Base-by-base conservation (phyloP, 2,113 vertebrate genomes). In the Tupaia tana region DNA sequence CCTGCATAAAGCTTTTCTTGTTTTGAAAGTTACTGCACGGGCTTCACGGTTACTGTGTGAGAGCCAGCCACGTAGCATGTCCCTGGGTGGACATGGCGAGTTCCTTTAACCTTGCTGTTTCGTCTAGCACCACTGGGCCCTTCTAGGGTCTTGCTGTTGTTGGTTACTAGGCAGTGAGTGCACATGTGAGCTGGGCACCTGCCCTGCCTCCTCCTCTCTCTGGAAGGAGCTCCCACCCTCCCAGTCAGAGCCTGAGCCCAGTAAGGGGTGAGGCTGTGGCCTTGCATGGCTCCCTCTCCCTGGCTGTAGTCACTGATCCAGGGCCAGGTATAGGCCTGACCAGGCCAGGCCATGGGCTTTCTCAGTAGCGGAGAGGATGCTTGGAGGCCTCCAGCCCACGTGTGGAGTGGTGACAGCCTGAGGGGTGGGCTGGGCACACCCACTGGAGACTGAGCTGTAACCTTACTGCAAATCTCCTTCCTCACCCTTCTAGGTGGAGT, bases 41-140 rank as follows among this genome's bases (percentile, higher is more conserved):
- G 66, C 84, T 87, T 92, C 77, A 43, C 67, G 56, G 54, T 81
- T 75, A 71, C 66, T 73, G 52, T 70, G 91, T 91, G 54, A 61
- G 77, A 93, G 91, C 85, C 24, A 80, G 75, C 88, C 74, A 31
- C 29, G 43, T 66, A 54, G 59, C 79, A n/a, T 52, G 67, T 69
- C 66, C 9, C 54, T 67, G 27, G 67, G 34, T 89, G 18, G 31
- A 52, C 91, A 74, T 63, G 79, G 75, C 75, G 80, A n/a, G 43
- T 80, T 78, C 58, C 31, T 73, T 93, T 82, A 61, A 78, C 75
- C 80, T 88, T 86, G 74, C 75, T 92, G 24, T 69, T 79, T 91
- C 92, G 56, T 56, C 87, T 67, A 14, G 22, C 9, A 4, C 43
- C 90, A 0, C 31, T 89, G 82, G 93, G 25, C n/a, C 58, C 59